phyloP scores from a whole-genome alignment of 2,888 invertebrate species.

The Helobdella robusta region DNA sequence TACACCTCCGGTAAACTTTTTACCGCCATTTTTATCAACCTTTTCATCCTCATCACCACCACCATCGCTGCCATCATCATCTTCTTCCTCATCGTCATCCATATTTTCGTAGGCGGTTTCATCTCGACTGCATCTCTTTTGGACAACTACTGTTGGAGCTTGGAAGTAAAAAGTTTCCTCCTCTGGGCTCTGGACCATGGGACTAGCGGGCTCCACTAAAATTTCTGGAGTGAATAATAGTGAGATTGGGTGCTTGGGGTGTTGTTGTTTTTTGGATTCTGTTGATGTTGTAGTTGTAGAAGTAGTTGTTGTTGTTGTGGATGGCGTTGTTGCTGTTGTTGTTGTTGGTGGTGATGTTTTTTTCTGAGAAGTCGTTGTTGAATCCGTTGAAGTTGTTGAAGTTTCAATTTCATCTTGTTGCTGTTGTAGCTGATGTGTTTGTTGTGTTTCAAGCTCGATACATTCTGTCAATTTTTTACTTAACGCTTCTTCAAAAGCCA shows the following conservation, averaged over 20 bases:
- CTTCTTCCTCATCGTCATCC: neutral
- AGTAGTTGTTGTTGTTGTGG: neutral
- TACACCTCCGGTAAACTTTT: neutral
- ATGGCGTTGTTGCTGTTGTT: neutral
- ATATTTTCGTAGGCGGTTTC: neutral
- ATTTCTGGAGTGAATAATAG: slow-evolving; percentile 31
- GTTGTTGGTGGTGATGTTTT: no score
- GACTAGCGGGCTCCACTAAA: slow-evolving; percentile 34
- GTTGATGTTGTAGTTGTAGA: neutral
- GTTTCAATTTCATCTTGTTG: neutral
- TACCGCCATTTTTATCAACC: neutral
- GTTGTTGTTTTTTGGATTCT: neutral
- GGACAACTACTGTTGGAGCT: neutral
- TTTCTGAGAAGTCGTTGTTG: no score
- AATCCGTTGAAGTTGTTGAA: no score
- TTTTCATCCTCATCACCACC: neutral
- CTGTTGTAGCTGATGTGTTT: neutral
- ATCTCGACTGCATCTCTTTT: neutral
- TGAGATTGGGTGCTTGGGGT: neutral
- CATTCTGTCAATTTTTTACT: neutral
- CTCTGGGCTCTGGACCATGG: slow-evolving; percentile 33
- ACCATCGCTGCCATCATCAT: neutral
- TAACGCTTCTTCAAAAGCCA: neutral
- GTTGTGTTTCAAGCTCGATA: slow-evolving; percentile 2
- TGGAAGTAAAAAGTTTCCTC: slow-evolving; percentile 24